Percentiles rank a stretch among this genome's conserved stretches.
Evolutionary conservation across 2,113 vertebrate species (phyloP).

Genomic region (Rhabdomys dilectus): DNA sequence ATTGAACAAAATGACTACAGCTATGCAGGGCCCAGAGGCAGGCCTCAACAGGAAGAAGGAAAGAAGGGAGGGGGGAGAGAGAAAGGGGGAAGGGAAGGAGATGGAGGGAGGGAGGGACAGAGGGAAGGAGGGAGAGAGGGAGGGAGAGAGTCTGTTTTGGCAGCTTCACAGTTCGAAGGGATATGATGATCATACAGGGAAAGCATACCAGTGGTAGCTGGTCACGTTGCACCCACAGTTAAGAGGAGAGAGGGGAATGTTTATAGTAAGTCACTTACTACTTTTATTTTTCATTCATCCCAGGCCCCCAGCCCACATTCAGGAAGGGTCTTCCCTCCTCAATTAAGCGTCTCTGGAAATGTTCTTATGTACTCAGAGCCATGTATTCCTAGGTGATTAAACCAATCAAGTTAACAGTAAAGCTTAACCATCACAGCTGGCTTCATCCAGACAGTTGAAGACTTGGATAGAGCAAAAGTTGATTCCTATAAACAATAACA

Average conservation of each 20-base stretch:
- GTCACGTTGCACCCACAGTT: neutral
- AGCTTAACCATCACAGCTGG: neutral
- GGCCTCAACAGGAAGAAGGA: neutral
- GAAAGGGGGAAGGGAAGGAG: neutral
- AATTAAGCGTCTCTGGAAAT: neutral
- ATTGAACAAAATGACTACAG: too few species aligned
- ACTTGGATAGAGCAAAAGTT: neutral
- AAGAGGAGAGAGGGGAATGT: neutral
- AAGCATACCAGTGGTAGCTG: neutral
- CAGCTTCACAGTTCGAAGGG: neutral
- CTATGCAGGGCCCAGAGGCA: too few species aligned
- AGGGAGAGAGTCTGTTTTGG: neutral
- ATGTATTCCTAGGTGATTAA: neutral
- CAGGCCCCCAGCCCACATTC: neutral
- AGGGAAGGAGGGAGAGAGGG: neutral
- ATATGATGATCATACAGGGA: neutral
- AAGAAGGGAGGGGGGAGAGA: too few species aligned
- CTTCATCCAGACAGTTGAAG: too few species aligned
- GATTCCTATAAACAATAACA: neutral
- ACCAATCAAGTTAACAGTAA: neutral
- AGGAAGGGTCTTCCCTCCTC: neutral
- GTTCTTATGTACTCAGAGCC: neutral
- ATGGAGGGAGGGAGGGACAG: accelerated
- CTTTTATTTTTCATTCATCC: neutral
- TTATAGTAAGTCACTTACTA: neutral